Base-by-base conservation (phyloP, 1,140 invertebrate genomes). In the Nixonia krombeini region DNA sequence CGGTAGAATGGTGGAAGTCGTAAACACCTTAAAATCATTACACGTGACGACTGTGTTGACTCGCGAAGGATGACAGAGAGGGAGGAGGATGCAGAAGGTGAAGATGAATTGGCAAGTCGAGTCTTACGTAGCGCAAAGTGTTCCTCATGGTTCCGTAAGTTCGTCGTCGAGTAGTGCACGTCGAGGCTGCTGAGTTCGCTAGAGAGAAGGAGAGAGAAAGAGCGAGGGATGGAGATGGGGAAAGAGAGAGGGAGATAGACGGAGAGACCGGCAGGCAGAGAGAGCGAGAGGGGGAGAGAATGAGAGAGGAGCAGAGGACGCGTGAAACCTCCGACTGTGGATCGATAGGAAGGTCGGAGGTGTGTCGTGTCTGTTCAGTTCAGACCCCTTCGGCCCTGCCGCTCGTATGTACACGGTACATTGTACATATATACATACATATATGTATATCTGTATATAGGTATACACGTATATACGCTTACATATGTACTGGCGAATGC, bases 331-430 rank as follows among this genome's bases (percentile, higher is more conserved):
- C 78, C 72, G 69, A 77, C 76, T 73, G 74, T 72, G 75, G 81
- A 83, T 82, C 81, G 79, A 83, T 83, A 83, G 76, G 74, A 81
- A 82, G 81, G 81, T 80, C 79, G 80, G 79, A 83, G 81, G 80
- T 79, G 78, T 78, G 78, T 79, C 78, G 74, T 76, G 74, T 78
- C 76, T 79, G 75, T 78, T 79, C 75, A 66, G 76, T 72, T 68
- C 65, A 62, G 57, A 68, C 57, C 12, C n/a, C 21, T 66, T 68
- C 61, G 65, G 65, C 58, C 65, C 65, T 68, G 57, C 49, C 55
- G 57, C 58, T 68, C 57, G 62, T 53, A 68, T 68, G 47, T 68
- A 68, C 58, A 68, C 62, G 59, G 59, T 59, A 51, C 63, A 66
- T 58, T 59, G 59, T 29, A n/a, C n/a, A 29, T 40, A 37, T 55